A percentile compares a stretch with the other conserved stretches of the same genome.
Conservation (phyloP, 1,140 invertebrate genomes). For the Drosophila ficusphila region DNA sequence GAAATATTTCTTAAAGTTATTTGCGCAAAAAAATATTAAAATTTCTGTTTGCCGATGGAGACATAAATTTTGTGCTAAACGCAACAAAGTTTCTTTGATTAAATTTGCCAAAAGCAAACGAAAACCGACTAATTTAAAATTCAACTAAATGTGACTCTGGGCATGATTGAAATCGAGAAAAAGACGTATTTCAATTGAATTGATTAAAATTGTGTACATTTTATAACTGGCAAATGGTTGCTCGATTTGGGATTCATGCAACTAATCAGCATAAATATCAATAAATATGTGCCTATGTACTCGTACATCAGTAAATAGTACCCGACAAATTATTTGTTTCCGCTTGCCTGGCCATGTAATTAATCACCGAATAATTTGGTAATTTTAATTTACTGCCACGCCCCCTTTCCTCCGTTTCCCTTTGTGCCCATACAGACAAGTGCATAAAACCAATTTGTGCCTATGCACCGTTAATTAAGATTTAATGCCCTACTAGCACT, state of each 20-base stretch:
- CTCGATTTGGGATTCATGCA: conserved; percentile 1
- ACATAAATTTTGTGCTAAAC: not conserved
- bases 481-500: conserved; percentile 61
- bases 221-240: conserved; percentile 28
- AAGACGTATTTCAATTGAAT: conserved; percentile 57
- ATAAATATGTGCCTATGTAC: conserved; percentile 26
- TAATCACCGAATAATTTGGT: conserved; percentile 79
- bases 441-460: conserved; percentile 44
- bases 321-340: conserved; percentile 56
- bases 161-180: not conserved
- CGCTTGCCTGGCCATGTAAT: conserved; percentile 46
- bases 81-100: conserved; percentile 2
- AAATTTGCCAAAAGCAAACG: not conserved
- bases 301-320: conserved; percentile 41
- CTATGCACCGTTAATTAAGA: conserved; percentile 74
- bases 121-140: conserved; percentile 59
- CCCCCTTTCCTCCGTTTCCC: not conserved
- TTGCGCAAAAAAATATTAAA: conserved; percentile 18
- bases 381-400: conserved; percentile 72
- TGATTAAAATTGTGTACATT: conserved; percentile 60
- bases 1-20: not conserved
- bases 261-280: conserved; percentile 28
- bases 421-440: conserved; percentile 26
- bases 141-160: conserved; percentile 54
- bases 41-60: not conserved